These are phyloP conservation scores for Formica exsecta DNA, from an alignment of 1,140 invertebrate species.

Conservation along the genomic window DNA sequence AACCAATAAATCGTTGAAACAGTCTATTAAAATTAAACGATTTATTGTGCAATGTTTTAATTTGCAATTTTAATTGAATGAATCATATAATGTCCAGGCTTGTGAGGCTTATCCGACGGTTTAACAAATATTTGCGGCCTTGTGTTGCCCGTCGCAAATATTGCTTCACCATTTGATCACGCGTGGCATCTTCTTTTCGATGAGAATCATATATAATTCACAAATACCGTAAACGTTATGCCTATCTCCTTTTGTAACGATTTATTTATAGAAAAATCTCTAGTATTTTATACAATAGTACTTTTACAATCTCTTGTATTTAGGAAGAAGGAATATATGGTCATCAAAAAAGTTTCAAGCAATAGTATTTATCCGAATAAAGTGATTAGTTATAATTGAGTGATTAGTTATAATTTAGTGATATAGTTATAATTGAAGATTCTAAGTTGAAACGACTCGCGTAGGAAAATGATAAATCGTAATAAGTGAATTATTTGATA, in stretches of 20 bases:
- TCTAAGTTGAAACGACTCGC: neutral
- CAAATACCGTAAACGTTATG: constrained; percentile 47
- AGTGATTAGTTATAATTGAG: neutral
- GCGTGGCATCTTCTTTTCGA: constrained; percentile 6
- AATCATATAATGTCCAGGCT: neutral
- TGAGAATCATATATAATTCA: constrained; percentile 66
- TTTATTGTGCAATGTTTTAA: neutral
- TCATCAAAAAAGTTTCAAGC: constrained; percentile 45
- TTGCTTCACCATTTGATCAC: constrained; percentile 6
- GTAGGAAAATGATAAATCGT: neutral
- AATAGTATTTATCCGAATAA: neutral
- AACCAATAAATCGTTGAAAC: neutral
- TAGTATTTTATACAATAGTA: neutral
- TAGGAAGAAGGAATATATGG: constrained; percentile 32
- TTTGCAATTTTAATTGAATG: constrained; percentile 17
- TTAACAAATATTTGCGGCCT: neutral
- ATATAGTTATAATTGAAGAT: neutral
- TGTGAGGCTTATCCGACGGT: neutral
- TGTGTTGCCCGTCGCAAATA: constrained; percentile 18
- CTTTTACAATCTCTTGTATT: constrained; percentile 54
- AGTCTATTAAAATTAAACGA: neutral
- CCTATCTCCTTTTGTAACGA: constrained; percentile 17
- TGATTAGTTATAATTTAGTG: neutral
- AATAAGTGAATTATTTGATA: constrained; percentile 1
- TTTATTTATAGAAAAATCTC: constrained; percentile 55